Evolutionary conservation across 2,888 invertebrate genomes (phyloP), one percentile per base, ranked within the genome.

Genomic region (Andrena bicolor): DNA sequence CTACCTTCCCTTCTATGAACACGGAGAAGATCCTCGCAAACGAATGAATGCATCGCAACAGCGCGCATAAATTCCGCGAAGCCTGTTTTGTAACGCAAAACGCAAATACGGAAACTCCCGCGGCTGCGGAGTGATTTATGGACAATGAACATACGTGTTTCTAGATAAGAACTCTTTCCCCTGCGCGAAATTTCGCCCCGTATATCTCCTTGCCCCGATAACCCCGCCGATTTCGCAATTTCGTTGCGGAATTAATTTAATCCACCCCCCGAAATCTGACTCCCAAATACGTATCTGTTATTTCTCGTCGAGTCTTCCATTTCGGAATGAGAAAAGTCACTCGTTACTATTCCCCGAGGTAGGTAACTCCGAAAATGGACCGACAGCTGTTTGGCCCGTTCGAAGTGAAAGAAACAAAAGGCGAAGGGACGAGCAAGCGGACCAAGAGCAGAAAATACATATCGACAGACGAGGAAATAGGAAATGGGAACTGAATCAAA

Each of bases 81-180:
- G 63, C 63, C 35, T 56, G 68, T 49, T 56, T 64, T 60, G 56
- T 28, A 28, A 63, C 41, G 48, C 41, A 41, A 35, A 76, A 71
- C 41, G 63, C 35, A 68, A 80, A 56, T 49, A 68, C 61, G 49
- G 26, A 48, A 66, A 48, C 51, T 56, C 20, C 41, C 13, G 20
- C 10, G 51, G 26, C 51, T 53, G 20, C 0, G 53, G 32, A 32
- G 58, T 73, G 78, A 73, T 64, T 41, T 69, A 81, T 10, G 78
- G 65, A 69, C 73, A 74, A 81, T 10, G 78, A 70, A 69, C 73
- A 74, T 51, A 74, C 60, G 73, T 32, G 65, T 58, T 6, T 30
- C n/a, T 8, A 78, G 81, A 79, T 81, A 81, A 81, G 81, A 79
- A 71, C 65, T 69, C 73, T 81, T 73, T 74, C 58, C 23, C 13